Evolutionary conservation across 2,113 vertebrate genomes (phyloP).

Genomic region (Epinephelus cyanopodus): DNA sequence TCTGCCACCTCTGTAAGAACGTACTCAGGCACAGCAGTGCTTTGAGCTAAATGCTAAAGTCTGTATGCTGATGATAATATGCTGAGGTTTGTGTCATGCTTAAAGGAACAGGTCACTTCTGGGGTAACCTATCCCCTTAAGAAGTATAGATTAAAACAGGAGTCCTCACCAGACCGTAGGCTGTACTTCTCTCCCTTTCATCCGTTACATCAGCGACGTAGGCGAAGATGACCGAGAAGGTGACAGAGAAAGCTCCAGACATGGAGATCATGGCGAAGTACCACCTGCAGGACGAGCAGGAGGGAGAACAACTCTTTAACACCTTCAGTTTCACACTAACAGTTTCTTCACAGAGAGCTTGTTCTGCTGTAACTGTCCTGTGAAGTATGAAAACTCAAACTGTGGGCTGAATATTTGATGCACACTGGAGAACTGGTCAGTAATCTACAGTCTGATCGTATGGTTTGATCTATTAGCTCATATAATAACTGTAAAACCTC

Average conservation of each 20-base stretch:
- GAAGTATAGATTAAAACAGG: not conserved
- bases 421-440: not conserved
- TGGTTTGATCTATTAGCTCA: not conserved
- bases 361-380: not conserved
- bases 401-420: not conserved
- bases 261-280: constrained; percentile 97
- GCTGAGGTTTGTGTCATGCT: too few relatives aligned
- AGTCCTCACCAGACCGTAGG: constrained; percentile 92
- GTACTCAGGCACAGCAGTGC: too few relatives aligned
- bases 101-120: too few relatives aligned
- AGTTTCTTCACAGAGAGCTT: not conserved
- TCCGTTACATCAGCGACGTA: constrained; percentile 95
- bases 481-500: not conserved
- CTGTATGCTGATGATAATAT: too few relatives aligned
- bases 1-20: too few relatives aligned
- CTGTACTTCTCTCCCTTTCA: constrained; percentile 91
- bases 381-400: not conserved
- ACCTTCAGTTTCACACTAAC: not conserved
- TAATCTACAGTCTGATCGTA: not conserved
- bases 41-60: too few relatives aligned
- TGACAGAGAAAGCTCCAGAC: constrained; percentile 96
- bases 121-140: not conserved
- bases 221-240: constrained; percentile 97
- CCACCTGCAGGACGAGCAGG: constrained; percentile 86
- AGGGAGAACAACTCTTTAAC: not conserved